These are phyloP conservation scores for Eudemis profundana DNA, from an alignment of 2,888 invertebrate genomes.

Conservation along the genomic window DNA sequence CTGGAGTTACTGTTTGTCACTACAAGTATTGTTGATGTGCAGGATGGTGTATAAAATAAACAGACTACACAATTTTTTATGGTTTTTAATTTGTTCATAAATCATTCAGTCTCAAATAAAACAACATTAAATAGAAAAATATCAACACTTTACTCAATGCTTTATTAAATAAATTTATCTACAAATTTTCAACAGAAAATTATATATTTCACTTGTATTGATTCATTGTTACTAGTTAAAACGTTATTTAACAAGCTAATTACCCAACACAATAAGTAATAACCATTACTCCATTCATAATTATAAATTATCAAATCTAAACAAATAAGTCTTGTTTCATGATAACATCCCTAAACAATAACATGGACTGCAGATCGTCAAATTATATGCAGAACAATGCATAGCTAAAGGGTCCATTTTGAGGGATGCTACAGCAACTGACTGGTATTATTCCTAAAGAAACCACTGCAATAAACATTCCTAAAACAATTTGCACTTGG, in stretches of 20 bases:
- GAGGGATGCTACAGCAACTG: no score
- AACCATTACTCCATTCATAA: conserved; percentile 27
- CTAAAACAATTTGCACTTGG: no score
- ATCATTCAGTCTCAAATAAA: conserved; percentile 43
- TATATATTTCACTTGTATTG: conserved; percentile 37
- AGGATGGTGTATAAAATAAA: conserved; percentile 31
- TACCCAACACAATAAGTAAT: conserved; percentile 36
- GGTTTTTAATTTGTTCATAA: conserved; percentile 19
- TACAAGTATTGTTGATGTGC: neutral
- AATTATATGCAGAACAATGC: conserved; percentile 11
- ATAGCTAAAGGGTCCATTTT: no score
- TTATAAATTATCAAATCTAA: conserved; percentile 19
- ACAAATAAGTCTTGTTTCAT: conserved; percentile 36
- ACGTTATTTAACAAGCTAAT: conserved; percentile 35
- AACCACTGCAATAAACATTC: no score
- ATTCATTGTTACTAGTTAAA: conserved; percentile 37
- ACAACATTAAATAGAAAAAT: conserved; percentile 47
- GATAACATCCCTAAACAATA: conserved; percentile 19
- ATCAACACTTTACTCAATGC: conserved; percentile 48
- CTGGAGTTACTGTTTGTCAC: neutral
- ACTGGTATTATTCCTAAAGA: no score
- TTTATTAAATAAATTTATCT: conserved; percentile 44
- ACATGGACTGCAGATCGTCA: conserved; percentile 8
- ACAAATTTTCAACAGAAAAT: conserved; percentile 35
- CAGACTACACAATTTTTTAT: conserved; percentile 30